These are phyloP conservation scores for Psittacula derbiana DNA, from an alignment of 2,797 vertebrate species.

Conservation along the genomic window DNA sequence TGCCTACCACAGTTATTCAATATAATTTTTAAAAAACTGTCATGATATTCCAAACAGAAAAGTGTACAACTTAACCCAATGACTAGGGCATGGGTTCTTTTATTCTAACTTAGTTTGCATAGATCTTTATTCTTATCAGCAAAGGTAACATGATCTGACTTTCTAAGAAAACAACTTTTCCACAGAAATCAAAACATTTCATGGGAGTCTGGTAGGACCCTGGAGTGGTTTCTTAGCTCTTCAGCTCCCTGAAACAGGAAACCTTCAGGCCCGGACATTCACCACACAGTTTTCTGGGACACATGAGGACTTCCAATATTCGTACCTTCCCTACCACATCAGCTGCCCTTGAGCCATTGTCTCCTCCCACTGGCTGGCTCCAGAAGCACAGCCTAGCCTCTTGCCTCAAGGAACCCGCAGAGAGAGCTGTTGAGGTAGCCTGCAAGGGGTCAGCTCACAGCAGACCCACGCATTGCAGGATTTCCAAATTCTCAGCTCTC, in stretches of 20 bases:
- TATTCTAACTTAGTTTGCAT: neutral
- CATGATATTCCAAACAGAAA: neutral
- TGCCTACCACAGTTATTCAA: neutral
- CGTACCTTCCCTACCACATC: neutral
- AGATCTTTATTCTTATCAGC: neutral
- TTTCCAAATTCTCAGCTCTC: neutral
- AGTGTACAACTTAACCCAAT: neutral
- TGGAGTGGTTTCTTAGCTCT: neutral
- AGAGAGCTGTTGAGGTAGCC: neutral
- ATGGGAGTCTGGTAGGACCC: neutral
- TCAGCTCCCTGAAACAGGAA: neutral
- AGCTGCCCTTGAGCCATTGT: neutral
- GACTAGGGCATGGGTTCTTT: neutral
- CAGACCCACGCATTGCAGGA: neutral
- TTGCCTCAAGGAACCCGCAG: neutral
- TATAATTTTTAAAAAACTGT: neutral
- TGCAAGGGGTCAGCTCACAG: neutral
- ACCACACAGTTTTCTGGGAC: neutral
- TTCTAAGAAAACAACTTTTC: neutral
- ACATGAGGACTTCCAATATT: neutral
- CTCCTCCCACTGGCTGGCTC: neutral
- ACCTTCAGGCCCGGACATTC: neutral
- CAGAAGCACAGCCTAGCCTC: neutral
- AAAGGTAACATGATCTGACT: neutral
- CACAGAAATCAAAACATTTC: neutral